Conservation (phyloP, 2,113 vertebrate genomes). For the Phaethornis superciliosus region DNA sequence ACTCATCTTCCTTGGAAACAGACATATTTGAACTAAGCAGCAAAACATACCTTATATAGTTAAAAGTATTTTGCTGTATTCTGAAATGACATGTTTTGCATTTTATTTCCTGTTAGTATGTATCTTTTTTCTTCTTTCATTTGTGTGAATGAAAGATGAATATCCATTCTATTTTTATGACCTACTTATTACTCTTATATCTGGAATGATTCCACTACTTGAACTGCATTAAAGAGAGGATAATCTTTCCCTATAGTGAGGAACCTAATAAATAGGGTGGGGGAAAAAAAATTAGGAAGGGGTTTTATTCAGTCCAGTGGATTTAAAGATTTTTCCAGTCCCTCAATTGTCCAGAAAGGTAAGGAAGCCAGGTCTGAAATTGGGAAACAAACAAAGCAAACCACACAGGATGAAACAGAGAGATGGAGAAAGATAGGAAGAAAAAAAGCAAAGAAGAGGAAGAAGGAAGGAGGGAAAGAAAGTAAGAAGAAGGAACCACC, state of each 20-base stretch:
- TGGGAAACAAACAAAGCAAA: neutral
- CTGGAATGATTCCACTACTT: neutral
- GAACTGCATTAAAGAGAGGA: neutral
- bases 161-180: neutral
- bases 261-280: neutral
- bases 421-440: neutral
- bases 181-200: neutral
- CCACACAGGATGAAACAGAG: neutral
- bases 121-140: neutral
- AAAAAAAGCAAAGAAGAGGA: neutral
- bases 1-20: neutral
- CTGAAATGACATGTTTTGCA: neutral
- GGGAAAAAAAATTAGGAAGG: neutral
- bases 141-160: neutral
- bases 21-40: neutral
- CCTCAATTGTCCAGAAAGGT: neutral
- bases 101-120: neutral
- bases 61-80: neutral
- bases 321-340: neutral
- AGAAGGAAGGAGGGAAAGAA: neutral
- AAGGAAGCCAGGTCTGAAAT: neutral
- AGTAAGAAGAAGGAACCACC: neutral
- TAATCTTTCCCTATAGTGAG: constrained; percentile 22
- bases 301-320: neutral
- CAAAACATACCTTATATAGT: neutral